Evolutionary conservation across 2,797 vertebrate species (phyloP).

Genomic region (Acanthis flammea): DNA sequence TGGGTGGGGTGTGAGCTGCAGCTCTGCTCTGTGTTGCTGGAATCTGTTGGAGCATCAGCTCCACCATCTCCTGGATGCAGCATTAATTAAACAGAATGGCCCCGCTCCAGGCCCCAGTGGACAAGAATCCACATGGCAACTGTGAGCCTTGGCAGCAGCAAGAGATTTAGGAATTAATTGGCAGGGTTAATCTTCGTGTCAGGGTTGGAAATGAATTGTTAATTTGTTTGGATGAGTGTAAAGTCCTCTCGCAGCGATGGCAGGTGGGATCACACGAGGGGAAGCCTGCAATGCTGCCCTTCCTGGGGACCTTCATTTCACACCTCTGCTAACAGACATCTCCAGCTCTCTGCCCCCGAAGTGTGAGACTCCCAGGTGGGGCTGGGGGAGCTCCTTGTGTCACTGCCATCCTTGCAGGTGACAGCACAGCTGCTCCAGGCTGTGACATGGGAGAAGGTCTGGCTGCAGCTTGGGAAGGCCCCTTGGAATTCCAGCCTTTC

Average conservation of each 20-base stretch:
- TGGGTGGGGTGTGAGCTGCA: neutral
- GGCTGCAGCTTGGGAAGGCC: neutral
- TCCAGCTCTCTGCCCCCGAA: rapidly evolving
- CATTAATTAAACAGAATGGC: slow-evolving; percentile 40
- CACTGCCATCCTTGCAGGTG: neutral
- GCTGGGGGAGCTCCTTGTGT: neutral
- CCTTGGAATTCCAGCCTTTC: rapidly evolving
- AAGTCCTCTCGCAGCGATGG: neutral
- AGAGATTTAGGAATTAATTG: slow-evolving; percentile 65
- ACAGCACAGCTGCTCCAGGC: neutral
- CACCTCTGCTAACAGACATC: neutral
- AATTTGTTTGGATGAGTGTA: slow-evolving; percentile 42
- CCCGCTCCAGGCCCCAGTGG: slow-evolving; percentile 6
- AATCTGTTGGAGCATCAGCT: neutral
- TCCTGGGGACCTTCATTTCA: neutral
- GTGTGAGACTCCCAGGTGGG: neutral
- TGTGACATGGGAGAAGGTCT: rapidly evolving
- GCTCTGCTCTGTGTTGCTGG: neutral
- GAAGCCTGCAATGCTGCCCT: neutral
- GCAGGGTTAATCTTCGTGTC: slow-evolving; percentile 62
- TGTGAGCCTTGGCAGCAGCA: slow-evolving; percentile 31
- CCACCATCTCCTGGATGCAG: neutral
- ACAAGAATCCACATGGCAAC: slow-evolving; percentile 46
- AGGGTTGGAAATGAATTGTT: slow-evolving; percentile 49
- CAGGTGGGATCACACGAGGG: slow-evolving; percentile 27